Percentiles rank a stretch among this genome's conserved stretches.
These are phyloP conservation scores for Sipha flava DNA, from an alignment of 1,140 invertebrate species.

Conservation along the genomic window DNA sequence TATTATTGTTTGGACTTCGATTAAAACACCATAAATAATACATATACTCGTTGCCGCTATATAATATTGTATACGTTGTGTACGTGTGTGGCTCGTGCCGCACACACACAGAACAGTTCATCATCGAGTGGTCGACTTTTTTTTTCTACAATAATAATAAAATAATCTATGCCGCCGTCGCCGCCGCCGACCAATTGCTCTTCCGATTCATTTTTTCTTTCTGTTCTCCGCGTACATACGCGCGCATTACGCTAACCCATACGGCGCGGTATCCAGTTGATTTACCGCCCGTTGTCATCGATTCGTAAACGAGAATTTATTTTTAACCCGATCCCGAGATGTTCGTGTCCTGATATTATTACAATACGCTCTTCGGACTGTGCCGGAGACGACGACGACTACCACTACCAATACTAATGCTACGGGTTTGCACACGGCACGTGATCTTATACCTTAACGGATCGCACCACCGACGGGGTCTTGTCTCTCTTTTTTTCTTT, in stretches of 20 bases:
- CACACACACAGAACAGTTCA: not conserved
- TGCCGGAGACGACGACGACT: not conserved
- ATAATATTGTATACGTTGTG: not conserved
- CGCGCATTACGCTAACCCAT: no score
- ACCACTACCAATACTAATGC: no score
- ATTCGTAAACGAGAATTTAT: slow-evolving; percentile 1
- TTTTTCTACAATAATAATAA: not conserved
- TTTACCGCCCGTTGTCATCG: not conserved
- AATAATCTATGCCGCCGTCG: not conserved
- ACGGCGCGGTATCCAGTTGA: not conserved
- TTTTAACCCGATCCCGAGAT: not conserved
- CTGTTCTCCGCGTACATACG: no score
- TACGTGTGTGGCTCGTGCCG: not conserved
- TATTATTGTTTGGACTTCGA: not conserved
- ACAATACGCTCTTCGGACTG: not conserved
- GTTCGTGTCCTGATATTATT: not conserved
- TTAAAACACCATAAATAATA: not conserved
- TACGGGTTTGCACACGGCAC: no score
- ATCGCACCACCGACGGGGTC: not conserved
- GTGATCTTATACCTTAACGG: no score
- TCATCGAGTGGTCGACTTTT: not conserved
- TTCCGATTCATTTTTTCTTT: not conserved
- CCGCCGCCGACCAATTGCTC: not conserved
- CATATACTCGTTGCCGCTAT: not conserved
- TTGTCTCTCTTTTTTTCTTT: not conserved